Conservation (phyloP, 2,797 vertebrate genomes). For the Protonibea diacanthus region DNA sequence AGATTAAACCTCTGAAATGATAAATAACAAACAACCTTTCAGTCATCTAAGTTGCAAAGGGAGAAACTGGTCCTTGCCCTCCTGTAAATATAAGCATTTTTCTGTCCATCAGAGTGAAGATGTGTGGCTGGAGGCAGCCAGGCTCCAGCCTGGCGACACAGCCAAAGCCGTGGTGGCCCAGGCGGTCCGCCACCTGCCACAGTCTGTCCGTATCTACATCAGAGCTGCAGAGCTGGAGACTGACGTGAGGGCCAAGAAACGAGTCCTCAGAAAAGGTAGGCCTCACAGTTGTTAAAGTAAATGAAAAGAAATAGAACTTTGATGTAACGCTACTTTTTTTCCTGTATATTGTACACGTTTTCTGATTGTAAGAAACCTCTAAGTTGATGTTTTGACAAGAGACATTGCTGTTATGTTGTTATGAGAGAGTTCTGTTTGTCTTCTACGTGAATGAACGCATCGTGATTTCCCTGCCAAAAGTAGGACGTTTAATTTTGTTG, state of each 20-base stretch:
- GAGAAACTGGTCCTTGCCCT: neutral
- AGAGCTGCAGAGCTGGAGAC: slow-evolving; percentile 97
- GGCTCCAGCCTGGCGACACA: slow-evolving; percentile 97
- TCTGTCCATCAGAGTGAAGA: slow-evolving; percentile 91
- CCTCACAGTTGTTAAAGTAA: neutral
- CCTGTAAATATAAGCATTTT: slow-evolving; percentile 10
- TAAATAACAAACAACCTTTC: neutral
- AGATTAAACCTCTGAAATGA: neutral
- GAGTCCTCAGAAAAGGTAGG: slow-evolving; percentile 96
- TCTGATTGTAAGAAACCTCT: neutral
- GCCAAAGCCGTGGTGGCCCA: slow-evolving; percentile 98
- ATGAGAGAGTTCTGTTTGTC: neutral
- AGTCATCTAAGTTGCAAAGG: neutral
- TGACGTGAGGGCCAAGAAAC: slow-evolving; percentile 96
- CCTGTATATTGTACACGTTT: neutral
- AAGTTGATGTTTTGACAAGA: slow-evolving; percentile 11
- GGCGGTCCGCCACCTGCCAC: slow-evolving; percentile 96
- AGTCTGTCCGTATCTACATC: slow-evolving; percentile 97
- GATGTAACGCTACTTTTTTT: neutral
- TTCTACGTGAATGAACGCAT: slow-evolving; percentile 18
- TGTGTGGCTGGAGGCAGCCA: slow-evolving; percentile 97
- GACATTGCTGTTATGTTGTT: slow-evolving; percentile 26
- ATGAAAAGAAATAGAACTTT: neutral
- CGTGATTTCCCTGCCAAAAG: slow-evolving; percentile 41
- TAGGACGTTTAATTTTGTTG: slow-evolving; percentile 42